Percentiles rank a stretch among this genome's conserved stretches.
Conservation (phyloP, 23 tunicate genomes). For the Halocynthia aurantium region DNA sequence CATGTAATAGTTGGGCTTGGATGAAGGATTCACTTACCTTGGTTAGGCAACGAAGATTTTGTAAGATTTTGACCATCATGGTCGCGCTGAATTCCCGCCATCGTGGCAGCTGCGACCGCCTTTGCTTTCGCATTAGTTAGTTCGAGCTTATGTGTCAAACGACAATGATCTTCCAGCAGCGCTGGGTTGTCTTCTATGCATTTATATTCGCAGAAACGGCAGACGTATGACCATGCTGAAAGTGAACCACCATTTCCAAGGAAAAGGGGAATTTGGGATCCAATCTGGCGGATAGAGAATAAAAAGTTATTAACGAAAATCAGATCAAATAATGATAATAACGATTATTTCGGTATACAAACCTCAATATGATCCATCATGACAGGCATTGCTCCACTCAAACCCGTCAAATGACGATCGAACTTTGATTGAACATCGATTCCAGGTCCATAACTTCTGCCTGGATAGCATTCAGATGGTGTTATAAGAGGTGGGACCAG, state of each 20-base stretch:
- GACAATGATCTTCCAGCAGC: slow-evolving; percentile 71
- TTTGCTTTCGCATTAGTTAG: slow-evolving; percentile 51
- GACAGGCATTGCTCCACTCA: slow-evolving; percentile 7
- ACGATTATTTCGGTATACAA: neutral
- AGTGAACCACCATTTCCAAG: neutral
- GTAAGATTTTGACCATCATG: neutral
- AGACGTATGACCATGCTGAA: slow-evolving; percentile 30
- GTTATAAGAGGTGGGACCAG: neutral
- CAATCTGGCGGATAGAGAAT: slow-evolving; percentile 9
- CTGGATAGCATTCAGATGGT: neutral
- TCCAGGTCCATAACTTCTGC: no score
- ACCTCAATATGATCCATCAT: slow-evolving; percentile 49
- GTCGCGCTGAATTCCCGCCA: slow-evolving; percentile 2
- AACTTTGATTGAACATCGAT: no score
- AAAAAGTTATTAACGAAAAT: neutral
- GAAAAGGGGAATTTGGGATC: slow-evolving; percentile 10
- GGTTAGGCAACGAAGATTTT: neutral
- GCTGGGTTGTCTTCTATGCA: slow-evolving; percentile 42
- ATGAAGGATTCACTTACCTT: neutral
- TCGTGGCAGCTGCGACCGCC: slow-evolving; percentile 58
- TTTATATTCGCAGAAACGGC: slow-evolving; percentile 73
- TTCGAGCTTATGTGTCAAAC: slow-evolving; percentile 50
- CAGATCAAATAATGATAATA: neutral
- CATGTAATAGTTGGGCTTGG: neutral
- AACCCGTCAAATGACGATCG: no score